phyloP scores from a whole-genome alignment of 2,113 vertebrate genomes.

The Hucho hucho region DNA sequence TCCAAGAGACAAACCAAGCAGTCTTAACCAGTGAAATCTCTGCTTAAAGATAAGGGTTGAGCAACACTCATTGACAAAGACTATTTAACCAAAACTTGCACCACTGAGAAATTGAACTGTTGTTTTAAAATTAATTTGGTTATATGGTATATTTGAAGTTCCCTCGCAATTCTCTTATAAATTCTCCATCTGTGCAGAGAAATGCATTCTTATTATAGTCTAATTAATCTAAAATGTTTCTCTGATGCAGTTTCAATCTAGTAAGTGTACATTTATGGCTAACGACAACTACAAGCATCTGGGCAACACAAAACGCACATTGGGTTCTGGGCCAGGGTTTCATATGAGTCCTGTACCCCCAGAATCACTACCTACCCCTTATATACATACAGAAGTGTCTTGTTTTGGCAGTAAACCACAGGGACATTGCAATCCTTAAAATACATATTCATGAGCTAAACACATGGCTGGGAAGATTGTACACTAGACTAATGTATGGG shows the following conservation, averaged over 20 bases:
- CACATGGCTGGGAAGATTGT: slow-evolving; percentile 47
- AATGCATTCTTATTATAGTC: not conserved
- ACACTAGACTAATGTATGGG: slow-evolving; percentile 26
- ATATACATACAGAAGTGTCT: slow-evolving; percentile 63
- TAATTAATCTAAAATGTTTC: not conserved
- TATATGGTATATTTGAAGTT: not conserved
- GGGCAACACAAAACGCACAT: slow-evolving; percentile 33
- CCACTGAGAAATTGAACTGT: not conserved
- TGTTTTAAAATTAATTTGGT: not conserved
- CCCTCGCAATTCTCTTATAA: not conserved
- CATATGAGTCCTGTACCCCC: slow-evolving; percentile 39
- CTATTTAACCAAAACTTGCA: no score
- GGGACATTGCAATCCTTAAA: slow-evolving; percentile 51
- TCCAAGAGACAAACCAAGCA: not conserved
- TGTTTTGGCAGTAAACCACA: slow-evolving; percentile 45
- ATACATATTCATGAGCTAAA: slow-evolving; percentile 17
- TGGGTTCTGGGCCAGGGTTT: slow-evolving; percentile 39
- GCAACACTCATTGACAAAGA: not conserved
- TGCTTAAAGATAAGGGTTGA: not conserved
- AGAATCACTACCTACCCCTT: slow-evolving; percentile 33
- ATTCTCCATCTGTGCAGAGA: not conserved
- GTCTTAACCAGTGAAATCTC: not conserved
- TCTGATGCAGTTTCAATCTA: slow-evolving; percentile 27
- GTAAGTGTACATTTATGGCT: slow-evolving; percentile 41
- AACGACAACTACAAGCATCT: slow-evolving; percentile 23